Percentiles rank a stretch among this genome's conserved stretches.
phyloP scores from a whole-genome alignment of 2,113 vertebrate genomes.

The Paedocypris sp. region DNA sequence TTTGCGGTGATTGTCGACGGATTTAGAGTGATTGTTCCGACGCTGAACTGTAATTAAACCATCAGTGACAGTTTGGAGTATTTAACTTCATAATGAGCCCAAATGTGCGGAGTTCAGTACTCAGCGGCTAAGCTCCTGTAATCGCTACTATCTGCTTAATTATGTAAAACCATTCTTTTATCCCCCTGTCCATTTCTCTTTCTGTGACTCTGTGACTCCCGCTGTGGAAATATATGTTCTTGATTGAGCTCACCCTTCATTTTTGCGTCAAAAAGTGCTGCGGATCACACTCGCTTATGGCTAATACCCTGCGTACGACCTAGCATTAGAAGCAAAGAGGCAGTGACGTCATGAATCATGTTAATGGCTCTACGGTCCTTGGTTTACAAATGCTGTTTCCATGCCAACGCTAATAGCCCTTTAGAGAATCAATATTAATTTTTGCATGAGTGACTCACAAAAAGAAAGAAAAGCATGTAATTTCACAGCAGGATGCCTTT shows the following conservation, averaged over 20 bases:
- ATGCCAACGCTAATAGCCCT: constrained; percentile 20
- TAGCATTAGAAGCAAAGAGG: no score
- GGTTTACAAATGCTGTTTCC: constrained; percentile 23
- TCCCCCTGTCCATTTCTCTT: constrained; percentile 34
- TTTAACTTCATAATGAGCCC: constrained; percentile 65
- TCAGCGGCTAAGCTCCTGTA: constrained; percentile 59
- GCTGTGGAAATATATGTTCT: background rate
- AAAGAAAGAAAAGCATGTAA: background rate
- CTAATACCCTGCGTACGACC: no score
- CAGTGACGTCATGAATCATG: background rate
- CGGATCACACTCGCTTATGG: no score
- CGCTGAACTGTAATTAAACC: constrained; percentile 59
- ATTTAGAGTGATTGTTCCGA: constrained; percentile 53
- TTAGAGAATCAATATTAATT: constrained; percentile 25
- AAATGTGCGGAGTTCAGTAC: constrained; percentile 53
- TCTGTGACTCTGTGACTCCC: constrained; percentile 32
- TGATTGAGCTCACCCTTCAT: no score
- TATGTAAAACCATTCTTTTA: constrained; percentile 64
- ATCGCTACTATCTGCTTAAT: constrained; percentile 66
- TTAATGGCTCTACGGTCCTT: constrained; percentile 1
- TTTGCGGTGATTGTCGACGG: constrained; percentile 41
- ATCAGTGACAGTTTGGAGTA: constrained; percentile 61
- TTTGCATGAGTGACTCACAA: constrained; percentile 19
- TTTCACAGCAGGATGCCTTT: constrained; percentile 13
- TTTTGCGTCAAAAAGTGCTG: no score